phyloP scores from a whole-genome alignment of 2,113 vertebrate species.

The Lampris incognitus region DNA sequence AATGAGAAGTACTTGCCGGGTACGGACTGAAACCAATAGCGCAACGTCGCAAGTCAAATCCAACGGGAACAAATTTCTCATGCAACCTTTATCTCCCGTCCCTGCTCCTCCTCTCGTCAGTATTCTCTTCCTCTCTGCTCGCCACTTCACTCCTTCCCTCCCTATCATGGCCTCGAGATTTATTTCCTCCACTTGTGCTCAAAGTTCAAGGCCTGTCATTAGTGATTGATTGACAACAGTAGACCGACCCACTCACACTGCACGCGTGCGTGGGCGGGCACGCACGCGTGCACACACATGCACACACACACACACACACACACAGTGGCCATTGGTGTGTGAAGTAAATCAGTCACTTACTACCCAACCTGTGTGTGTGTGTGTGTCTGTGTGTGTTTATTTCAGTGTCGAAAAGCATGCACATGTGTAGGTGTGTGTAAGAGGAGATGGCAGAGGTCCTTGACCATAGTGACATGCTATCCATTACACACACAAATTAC shows the following conservation, averaged over 20 bases:
- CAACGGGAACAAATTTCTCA: not conserved
- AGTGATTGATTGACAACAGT: constrained; percentile 70
- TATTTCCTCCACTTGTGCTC: constrained; percentile 54
- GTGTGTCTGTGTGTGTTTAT: constrained; percentile 4
- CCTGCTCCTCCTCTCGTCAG: constrained; percentile 16
- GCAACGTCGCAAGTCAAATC: not conserved
- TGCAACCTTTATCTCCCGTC: not conserved
- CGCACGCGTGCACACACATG: constrained; percentile 26
- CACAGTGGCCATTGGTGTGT: constrained; percentile 64
- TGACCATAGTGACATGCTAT: constrained; percentile 58
- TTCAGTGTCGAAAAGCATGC: too few species aligned
- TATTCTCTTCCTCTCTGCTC: not conserved
- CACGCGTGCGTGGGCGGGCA: constrained; percentile 18
- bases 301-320: constrained; percentile 14
- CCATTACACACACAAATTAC: constrained; percentile 60
- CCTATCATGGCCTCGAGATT: constrained; percentile 53
- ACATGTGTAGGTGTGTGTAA: not conserved
- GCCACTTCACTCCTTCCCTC: not conserved
- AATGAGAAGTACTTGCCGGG: not conserved
- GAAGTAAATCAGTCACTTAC: constrained; percentile 61
- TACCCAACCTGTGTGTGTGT: not conserved
- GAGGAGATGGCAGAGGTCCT: constrained; percentile 29
- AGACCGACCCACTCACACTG: constrained; percentile 31
- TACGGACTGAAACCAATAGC: not conserved
- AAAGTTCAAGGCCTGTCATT: constrained; percentile 76